Percentiles rank a stretch among this genome's conserved stretches.
Evolutionary conservation across 2,888 invertebrate species (phyloP).

Genomic region (Chesias legatella): DNA sequence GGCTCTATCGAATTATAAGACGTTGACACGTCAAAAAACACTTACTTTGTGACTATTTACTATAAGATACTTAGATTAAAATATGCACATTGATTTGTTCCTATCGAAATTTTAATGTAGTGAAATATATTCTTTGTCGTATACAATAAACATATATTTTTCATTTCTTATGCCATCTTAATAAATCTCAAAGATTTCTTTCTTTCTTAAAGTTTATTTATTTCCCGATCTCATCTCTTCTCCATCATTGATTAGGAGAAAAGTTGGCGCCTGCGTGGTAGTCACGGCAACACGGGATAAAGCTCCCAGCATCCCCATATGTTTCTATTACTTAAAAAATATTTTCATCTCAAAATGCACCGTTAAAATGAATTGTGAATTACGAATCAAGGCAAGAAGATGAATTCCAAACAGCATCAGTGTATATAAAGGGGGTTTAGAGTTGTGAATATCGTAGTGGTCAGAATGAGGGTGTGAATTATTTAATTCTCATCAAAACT

Average conservation of each 20-base stretch:
- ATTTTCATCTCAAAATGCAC: conserved; percentile 10
- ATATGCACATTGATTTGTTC: too few species aligned
- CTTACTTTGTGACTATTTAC: too few species aligned
- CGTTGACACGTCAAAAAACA: too few species aligned
- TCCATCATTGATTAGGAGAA: conserved; percentile 21
- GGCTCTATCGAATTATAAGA: too few species aligned
- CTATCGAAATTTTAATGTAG: too few species aligned
- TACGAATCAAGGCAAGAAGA: conserved; percentile 5
- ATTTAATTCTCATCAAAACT: conserved; percentile 49
- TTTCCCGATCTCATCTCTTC: conserved; percentile 11
- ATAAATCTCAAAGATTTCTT: neutral
- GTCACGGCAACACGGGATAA: conserved; percentile 48
- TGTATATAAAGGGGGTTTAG: neutral
- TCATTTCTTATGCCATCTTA: too few species aligned
- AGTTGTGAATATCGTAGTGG: conserved; percentile 9
- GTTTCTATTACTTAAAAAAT: conserved; percentile 39
- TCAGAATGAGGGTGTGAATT: conserved; percentile 37
- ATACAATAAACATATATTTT: too few species aligned
- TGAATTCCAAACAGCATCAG: conserved; percentile 1
- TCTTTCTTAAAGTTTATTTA: neutral
- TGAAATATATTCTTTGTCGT: too few species aligned
- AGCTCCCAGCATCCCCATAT: conserved; percentile 54
- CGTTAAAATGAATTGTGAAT: conserved; percentile 8
- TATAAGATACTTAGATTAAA: too few species aligned
- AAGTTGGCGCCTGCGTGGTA: conserved; percentile 59